A percentile compares a stretch with the other conserved stretches of the same genome.
phyloP scores from a whole-genome alignment of 2,113 vertebrate genomes.

The Guaruba guarouba region DNA sequence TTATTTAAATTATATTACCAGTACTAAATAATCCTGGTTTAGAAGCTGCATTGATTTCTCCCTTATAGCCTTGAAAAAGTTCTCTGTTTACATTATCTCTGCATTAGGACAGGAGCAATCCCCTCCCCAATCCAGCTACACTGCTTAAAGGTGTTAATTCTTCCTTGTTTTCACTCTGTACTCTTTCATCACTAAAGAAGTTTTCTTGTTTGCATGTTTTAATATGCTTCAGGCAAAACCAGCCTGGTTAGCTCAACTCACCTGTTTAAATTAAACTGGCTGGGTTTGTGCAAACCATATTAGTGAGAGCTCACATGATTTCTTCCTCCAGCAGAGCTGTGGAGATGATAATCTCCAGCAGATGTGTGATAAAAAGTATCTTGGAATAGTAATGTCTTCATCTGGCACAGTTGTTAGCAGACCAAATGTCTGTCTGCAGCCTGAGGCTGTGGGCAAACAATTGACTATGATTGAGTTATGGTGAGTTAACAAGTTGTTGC shows the following conservation, averaged over 20 bases:
- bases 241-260: slow-evolving; percentile 21
- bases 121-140: neutral
- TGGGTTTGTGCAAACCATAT: slow-evolving; percentile 12
- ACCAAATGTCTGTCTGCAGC: slow-evolving; percentile 64
- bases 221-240: neutral
- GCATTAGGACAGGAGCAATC: neutral
- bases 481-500: slow-evolving; percentile 56
- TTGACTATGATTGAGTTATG: slow-evolving; percentile 54
- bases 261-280: slow-evolving; percentile 63
- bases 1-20: neutral
- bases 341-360: slow-evolving; percentile 65
- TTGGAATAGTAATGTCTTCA: slow-evolving; percentile 68
- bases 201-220: neutral
- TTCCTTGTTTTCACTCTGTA: neutral
- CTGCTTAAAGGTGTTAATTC: neutral
- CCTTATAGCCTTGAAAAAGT: neutral
- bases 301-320: slow-evolving; percentile 14
- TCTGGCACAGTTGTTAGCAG: slow-evolving; percentile 62
- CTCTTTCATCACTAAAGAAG: neutral
- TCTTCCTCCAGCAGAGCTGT: slow-evolving; percentile 55
- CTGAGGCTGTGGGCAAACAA: slow-evolving; percentile 45
- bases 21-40: neutral
- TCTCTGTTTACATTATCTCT: neutral
- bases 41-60: neutral
- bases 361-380: slow-evolving; percentile 69